Evolutionary conservation across 1,140 invertebrate species (phyloP), one percentile per base, ranked within the genome.

Genomic region (Hyles euphorbiae): DNA sequence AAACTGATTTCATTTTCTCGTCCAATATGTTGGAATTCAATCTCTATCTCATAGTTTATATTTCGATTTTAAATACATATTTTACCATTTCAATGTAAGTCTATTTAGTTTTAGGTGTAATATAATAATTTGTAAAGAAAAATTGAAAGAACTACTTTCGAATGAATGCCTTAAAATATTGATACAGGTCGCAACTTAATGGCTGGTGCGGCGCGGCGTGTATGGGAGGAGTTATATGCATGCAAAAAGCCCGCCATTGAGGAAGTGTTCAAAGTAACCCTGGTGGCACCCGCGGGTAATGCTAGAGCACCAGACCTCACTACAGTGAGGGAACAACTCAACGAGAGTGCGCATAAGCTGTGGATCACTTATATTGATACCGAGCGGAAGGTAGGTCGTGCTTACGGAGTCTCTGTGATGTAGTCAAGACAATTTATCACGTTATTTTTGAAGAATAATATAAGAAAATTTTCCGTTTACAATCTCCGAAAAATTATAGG

Each of bases 161-260:
- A 22, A 22, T 22, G 22, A 22, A 22, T 22, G 22, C 2, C 22
- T 22, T 2, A 2, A 0, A 22, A 22, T 22, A 50, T 65, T 60
- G 3, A 1, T 5, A 56, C 34, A 90, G 92, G 92, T 55, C 93
- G 96, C 56, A 96, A 97, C 85, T 89, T 98, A 43, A 96, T 99
- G 89, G 93, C 95, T 3, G 94, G 94, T 9, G 97, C 97, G 10
- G 97, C 98, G 0, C 94, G 94, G 44, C 92, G 97, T 65, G 97
- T 99, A 0, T 99, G 98, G 98, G 97, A 98, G 73, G 98, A 99
- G 85, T 86, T 99, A 5, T 99, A 98, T 78, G 94, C 97, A 2
- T 97, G 94, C 72, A 99, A 99, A 79, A 99, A 99, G 88, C 96
- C 97, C 0, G 96, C 98, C 3, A 96, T 97, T 56, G 95, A 97